These are phyloP conservation scores for Lasioglossum albipes DNA, from an alignment of 1,140 invertebrate genomes.

Conservation along the genomic window DNA sequence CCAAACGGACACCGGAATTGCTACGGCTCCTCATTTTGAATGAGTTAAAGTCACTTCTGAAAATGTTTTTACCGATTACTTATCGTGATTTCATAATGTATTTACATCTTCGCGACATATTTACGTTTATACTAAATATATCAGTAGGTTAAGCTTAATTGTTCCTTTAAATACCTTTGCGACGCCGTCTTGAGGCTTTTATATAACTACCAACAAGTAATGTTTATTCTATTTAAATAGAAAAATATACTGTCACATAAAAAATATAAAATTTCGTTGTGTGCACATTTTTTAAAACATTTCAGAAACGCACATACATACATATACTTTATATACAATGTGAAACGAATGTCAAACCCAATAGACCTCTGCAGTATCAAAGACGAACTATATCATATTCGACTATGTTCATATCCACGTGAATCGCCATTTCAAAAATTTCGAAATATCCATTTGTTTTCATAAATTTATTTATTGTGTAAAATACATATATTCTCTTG, in stretches of 20 bases:
- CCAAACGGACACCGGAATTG: conserved; percentile 95
- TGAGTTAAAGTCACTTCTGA: background rate
- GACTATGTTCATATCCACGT: too few species aligned
- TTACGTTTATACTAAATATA: background rate
- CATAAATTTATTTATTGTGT: background rate
- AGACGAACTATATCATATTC: background rate
- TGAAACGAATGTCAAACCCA: conserved; percentile 71
- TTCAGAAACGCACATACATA: background rate
- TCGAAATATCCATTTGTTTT: background rate
- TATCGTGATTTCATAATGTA: background rate
- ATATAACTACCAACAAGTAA: background rate
- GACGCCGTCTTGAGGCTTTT: conserved; percentile 1
- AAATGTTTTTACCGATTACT: background rate
- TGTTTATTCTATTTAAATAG: background rate
- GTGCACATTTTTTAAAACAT: conserved; percentile 28
- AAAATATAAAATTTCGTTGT: conserved; percentile 17
- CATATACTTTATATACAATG: conserved; percentile 58
- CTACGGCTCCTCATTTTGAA: conserved; percentile 92
- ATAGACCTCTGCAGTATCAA: conserved; percentile 7
- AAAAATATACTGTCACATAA: conserved; percentile 1
- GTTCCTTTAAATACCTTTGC: background rate
- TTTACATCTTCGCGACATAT: background rate
- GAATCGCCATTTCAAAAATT: background rate
- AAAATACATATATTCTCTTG: background rate
- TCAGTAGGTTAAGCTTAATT: conserved; percentile 8